phyloP scores from a whole-genome alignment of 2,797 vertebrate genomes.

The Luscinia luscinia region DNA sequence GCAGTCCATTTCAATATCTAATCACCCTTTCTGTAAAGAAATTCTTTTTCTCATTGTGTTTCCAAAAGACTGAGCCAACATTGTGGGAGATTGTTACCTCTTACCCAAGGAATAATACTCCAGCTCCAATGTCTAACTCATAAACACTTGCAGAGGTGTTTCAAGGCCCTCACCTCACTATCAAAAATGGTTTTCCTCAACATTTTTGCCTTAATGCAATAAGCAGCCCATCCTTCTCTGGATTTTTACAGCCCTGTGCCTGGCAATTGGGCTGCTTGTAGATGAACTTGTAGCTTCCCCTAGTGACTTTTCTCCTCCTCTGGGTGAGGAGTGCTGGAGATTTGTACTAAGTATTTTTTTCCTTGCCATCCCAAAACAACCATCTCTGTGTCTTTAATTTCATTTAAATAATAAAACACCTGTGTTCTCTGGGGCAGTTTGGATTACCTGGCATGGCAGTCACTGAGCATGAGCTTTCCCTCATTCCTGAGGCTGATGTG shows the following conservation, averaged over 20 bases:
- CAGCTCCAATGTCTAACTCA: background rate
- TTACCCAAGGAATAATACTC: too few species aligned
- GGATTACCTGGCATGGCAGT: background rate
- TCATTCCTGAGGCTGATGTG: background rate
- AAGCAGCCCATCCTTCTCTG: too few species aligned
- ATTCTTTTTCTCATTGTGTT: background rate
- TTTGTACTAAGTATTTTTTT: background rate
- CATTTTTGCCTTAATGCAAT: background rate
- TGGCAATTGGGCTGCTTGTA: rapidly evolving
- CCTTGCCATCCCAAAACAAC: background rate
- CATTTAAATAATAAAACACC: background rate
- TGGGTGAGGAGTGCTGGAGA: rapidly evolving
- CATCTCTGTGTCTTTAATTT: background rate
- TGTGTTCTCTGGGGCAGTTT: background rate
- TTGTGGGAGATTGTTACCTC: rapidly evolving
- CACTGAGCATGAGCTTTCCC: background rate
- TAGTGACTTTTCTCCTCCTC: background rate
- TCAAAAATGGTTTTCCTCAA: rapidly evolving
- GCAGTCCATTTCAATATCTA: background rate
- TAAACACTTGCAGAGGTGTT: background rate
- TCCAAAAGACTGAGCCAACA: rapidly evolving
- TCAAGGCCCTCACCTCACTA: rapidly evolving
- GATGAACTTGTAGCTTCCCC: background rate
- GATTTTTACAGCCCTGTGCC: rapidly evolving
- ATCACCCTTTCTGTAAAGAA: background rate